Conservation (phyloP, 2,113 vertebrate genomes). For the Cyphomyrus plagiostoma region DNA sequence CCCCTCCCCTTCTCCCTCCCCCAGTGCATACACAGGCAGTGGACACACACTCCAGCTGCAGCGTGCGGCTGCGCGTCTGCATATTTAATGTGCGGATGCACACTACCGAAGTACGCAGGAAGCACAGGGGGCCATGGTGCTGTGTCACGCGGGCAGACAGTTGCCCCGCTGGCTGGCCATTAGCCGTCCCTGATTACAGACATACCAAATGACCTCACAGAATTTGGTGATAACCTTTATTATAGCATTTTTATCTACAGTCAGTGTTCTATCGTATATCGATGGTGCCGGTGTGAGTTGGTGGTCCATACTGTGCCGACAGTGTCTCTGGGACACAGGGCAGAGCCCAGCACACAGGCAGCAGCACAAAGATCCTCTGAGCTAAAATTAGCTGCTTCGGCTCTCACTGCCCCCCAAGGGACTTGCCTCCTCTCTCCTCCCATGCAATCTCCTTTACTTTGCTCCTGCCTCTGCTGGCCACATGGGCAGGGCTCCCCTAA, state of each 20-base stretch:
- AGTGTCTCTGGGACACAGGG: neutral
- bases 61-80: neutral
- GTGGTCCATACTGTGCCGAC: neutral
- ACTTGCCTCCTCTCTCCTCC: neutral
- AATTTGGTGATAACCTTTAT: neutral
- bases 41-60: conserved; percentile 3
- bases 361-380: neutral
- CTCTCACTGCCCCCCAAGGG: neutral
- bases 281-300: neutral
- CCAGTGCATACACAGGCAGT: neutral
- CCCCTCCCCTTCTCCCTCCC: neutral
- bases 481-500: neutral
- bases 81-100: conserved; percentile 14
- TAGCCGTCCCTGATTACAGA: neutral
- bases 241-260: neutral
- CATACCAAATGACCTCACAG: neutral
- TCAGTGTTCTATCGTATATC: neutral
- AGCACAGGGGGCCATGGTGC: neutral
- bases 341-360: neutral
- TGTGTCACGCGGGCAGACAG: neutral
- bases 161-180: too few species aligned
- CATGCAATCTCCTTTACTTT: neutral
- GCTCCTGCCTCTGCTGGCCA: neutral
- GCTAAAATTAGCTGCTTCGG: neutral
- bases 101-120: neutral